Evolutionary conservation across 2,797 vertebrate species (phyloP).

Genomic region (Balearica regulorum): DNA sequence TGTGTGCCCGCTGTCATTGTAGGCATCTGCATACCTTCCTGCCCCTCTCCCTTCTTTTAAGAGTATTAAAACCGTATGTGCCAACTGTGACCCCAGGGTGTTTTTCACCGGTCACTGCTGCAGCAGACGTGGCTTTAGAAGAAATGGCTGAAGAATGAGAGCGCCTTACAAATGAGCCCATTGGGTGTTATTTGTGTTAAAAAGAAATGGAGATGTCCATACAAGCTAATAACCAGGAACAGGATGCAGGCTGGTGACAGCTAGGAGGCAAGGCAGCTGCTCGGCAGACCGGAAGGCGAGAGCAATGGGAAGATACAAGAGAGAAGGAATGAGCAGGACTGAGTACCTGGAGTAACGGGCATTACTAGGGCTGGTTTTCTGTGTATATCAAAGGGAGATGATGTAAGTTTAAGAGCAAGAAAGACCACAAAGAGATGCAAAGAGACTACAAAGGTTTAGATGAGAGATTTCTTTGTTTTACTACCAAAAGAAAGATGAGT

Average conservation of each 20-base stretch:
- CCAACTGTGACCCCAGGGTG: background rate
- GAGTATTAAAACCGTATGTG: background rate
- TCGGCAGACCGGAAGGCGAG: background rate
- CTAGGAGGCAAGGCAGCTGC: background rate
- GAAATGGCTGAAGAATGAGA: background rate
- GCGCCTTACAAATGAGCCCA: background rate
- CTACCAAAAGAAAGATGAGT: background rate
- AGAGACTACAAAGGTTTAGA: background rate
- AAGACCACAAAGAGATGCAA: background rate
- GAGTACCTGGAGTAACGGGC: background rate
- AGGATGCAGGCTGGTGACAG: background rate
- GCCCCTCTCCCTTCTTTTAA: background rate
- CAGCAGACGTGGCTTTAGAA: background rate
- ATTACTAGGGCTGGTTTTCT: background rate
- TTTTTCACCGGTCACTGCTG: background rate
- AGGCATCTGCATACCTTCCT: background rate
- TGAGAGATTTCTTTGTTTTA: background rate
- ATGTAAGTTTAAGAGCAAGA: background rate
- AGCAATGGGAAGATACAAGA: background rate
- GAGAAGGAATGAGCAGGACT: background rate
- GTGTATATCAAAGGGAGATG: background rate
- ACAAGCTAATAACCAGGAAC: background rate
- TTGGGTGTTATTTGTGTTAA: background rate
- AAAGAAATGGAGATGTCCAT: background rate
- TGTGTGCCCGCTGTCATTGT: rapidly evolving